Base-by-base conservation (phyloP, 2,888 invertebrate genomes). In the Flexamia atlantica region DNA sequence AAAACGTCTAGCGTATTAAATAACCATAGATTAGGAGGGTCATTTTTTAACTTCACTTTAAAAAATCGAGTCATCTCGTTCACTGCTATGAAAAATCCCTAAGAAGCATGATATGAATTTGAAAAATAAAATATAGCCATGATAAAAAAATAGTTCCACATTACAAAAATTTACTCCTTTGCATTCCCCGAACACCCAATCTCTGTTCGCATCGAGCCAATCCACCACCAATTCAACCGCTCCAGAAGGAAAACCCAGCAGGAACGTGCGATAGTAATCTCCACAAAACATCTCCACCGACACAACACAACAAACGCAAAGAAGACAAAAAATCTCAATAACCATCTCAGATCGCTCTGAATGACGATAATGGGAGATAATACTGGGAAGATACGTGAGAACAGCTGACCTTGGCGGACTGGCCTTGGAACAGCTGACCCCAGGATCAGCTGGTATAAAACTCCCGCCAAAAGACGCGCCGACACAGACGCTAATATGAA, bases 401-500 rank as follows among this genome's bases (percentile, higher is more conserved):
- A 64, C 4, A 64, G 14, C 14, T 64, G 64, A 28, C 64, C 64
- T 64, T 64, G 64, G 23, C 20, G 28, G 30, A 30, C 28, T 64
- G 64, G 28, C 64, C 64, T 64, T 64, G 64, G 30, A 30, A 28
- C 7, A n/a, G n/a, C n/a, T n/a, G n/a, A n/a, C n/a, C n/a, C n/a
- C n/a, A n/a, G n/a, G 64, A 64, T 64, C 64, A 30, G 64, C 64
- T 28, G 64, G 64, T 25, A 64, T 64, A 64, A 28, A 64, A 28
- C 64, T 30, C 28, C 28, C 64, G 64, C 64, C 64, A 9, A 40
- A 40, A 4, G 23, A 10, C 53, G 64, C 57, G 57, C 20, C 23
- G 57, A 23, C 64, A 25, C 23, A 53, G 20, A 9, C 46, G 46
- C 70, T 10, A 70, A 4, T 7, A 79, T 79, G 79, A 28, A 79